These are phyloP conservation scores for Halcyon chelicuti DNA, from an alignment of 2,797 vertebrate genomes.

Conservation along the genomic window DNA sequence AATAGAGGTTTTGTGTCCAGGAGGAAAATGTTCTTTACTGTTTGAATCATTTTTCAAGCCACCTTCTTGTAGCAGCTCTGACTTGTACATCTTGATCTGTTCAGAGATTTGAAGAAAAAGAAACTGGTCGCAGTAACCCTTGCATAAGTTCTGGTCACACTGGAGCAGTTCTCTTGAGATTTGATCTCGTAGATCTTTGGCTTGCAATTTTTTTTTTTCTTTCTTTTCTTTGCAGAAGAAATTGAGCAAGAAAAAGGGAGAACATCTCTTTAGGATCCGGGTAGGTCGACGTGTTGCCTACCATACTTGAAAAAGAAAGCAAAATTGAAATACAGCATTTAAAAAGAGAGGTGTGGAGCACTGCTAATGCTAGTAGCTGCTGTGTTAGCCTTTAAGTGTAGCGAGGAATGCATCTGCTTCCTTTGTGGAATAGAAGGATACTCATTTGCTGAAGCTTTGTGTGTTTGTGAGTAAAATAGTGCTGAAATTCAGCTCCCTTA, in stretches of 20 bases:
- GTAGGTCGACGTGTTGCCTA: slow-evolving; percentile 53
- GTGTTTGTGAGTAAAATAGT: background rate
- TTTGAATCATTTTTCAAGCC: background rate
- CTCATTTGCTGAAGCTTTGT: background rate
- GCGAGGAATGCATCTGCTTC: slow-evolving; percentile 5
- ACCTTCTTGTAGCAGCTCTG: background rate
- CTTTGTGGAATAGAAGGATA: background rate
- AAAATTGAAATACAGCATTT: background rate
- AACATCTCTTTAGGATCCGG: slow-evolving; percentile 64
- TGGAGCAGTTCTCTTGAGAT: slow-evolving; percentile 10
- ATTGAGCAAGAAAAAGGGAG: slow-evolving; percentile 66
- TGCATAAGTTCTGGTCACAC: background rate
- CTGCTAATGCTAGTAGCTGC: background rate
- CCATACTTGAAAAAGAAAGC: slow-evolving; percentile 28
- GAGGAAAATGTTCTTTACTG: background rate
- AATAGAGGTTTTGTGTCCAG: background rate
- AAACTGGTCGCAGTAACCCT: background rate
- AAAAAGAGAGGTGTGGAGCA: background rate
- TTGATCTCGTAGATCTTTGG: slow-evolving; percentile 43
- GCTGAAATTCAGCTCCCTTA: background rate
- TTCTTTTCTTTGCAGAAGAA: slow-evolving; percentile 67
- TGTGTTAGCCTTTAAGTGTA: background rate
- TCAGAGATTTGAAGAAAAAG: background rate
- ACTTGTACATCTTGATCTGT: background rate
- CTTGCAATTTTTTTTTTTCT: slow-evolving; percentile 46